Evolutionary conservation across 2,797 vertebrate genomes (phyloP).

Genomic region (Pseudochaenichthys georgianus): DNA sequence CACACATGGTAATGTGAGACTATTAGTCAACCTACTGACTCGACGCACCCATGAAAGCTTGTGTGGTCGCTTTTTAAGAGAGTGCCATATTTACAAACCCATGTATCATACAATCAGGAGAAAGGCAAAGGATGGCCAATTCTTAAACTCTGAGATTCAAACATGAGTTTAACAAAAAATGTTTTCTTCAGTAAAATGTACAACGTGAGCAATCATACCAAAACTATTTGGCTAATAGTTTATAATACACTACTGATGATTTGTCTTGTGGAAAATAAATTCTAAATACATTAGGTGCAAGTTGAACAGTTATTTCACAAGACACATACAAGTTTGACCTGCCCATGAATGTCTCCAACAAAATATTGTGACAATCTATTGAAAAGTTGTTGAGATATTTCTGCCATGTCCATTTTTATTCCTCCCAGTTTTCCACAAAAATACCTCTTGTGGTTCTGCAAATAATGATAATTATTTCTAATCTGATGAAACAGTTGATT

Average conservation of each 20-base stretch:
- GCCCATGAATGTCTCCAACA: no score
- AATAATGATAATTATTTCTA: not conserved
- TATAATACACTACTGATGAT: not conserved
- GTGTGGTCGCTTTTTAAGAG: conserved; percentile 43
- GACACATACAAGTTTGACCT: no score
- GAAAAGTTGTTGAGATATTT: no score
- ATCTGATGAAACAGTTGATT: no score
- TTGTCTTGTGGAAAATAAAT: no score
- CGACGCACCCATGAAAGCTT: conserved; percentile 61
- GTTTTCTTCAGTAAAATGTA: not conserved
- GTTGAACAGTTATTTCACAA: no score
- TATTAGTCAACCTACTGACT: conserved; percentile 73
- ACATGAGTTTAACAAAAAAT: not conserved
- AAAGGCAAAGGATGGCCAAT: not conserved
- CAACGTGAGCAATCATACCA: not conserved
- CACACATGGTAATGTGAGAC: conserved; percentile 76
- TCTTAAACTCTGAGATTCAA: conserved; percentile 13
- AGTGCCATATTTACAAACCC: conserved; percentile 53
- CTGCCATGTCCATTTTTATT: not conserved
- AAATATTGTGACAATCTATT: no score
- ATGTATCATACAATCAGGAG: conserved; percentile 33
- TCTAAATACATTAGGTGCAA: no score
- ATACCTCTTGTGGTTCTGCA: not conserved
- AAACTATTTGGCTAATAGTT: not conserved
- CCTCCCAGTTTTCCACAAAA: conserved; percentile 1